These are phyloP conservation scores for Thalassaphorura encarpata DNA, from an alignment of 1,140 invertebrate genomes.

Conservation along the genomic window DNA sequence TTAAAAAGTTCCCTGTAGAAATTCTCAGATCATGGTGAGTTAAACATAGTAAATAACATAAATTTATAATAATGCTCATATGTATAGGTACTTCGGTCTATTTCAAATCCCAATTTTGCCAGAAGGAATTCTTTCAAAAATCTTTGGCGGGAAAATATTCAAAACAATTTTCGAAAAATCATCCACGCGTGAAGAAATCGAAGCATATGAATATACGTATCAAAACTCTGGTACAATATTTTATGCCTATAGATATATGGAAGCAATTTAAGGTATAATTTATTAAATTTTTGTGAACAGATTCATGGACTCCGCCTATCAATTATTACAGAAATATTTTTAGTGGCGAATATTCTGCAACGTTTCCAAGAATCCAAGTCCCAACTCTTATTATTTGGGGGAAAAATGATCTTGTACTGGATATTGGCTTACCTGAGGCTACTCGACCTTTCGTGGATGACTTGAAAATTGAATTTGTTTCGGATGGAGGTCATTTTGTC, in stretches of 20 bases:
- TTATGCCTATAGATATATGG: neutral
- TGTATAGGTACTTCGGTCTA: constrained; percentile 52
- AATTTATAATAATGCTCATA: neutral
- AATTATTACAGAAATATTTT: constrained; percentile 29
- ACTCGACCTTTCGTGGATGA: no score
- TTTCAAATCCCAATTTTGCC: constrained; percentile 52
- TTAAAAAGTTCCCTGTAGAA: constrained; percentile 2
- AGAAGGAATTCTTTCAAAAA: constrained; percentile 43
- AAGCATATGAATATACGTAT: constrained; percentile 56
- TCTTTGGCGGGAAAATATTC: constrained; percentile 43
- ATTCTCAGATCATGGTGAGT: constrained; percentile 29
- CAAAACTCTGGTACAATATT: constrained; percentile 42
- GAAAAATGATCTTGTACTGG: no score
- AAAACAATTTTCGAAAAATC: constrained; percentile 31
- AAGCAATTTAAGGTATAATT: neutral
- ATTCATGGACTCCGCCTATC: constrained; percentile 27
- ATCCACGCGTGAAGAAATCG: constrained; percentile 47
- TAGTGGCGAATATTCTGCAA: no score
- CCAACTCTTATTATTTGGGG: no score
- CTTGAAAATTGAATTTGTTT: no score
- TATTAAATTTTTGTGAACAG: constrained; percentile 6
- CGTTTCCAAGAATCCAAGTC: no score
- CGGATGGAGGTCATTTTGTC: no score
- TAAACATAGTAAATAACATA: no score
- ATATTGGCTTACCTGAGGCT: no score